Percentiles rank a stretch among this genome's conserved stretches.
Evolutionary conservation across 2,888 invertebrate genomes (phyloP).

Genomic region (Nemurella pictetii): DNA sequence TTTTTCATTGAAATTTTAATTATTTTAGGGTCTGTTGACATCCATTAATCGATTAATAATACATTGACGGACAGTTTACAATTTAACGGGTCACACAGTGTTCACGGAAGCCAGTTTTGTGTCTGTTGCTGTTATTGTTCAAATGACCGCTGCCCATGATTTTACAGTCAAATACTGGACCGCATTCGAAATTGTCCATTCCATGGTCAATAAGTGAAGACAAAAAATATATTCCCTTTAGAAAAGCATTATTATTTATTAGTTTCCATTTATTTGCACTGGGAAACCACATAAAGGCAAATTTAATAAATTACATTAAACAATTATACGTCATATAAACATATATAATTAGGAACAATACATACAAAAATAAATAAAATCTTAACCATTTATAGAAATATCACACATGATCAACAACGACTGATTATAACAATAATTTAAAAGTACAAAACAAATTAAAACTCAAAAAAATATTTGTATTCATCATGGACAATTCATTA

Average conservation of each 20-base stretch:
- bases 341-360: background rate
- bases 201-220: too few relatives aligned
- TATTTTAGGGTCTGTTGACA: too few relatives aligned
- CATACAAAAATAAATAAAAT: background rate
- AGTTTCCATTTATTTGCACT: background rate
- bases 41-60: too few relatives aligned
- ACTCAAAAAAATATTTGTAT: background rate
- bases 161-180: too few relatives aligned
- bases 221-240: too few relatives aligned
- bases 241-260: background rate
- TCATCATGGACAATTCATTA: background rate
- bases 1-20: too few relatives aligned
- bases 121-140: too few relatives aligned
- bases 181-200: too few relatives aligned
- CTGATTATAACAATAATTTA: background rate
- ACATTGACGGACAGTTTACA: too few relatives aligned
- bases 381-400: background rate
- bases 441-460: background rate
- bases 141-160: too few relatives aligned
- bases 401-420: background rate
- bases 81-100: too few relatives aligned
- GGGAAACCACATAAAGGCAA: background rate
- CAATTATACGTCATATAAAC: background rate
- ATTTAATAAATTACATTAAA: background rate
- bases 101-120: too few relatives aligned